These are phyloP conservation scores for Muntiacus reevesi DNA, from an alignment of 2,113 vertebrate species.

Conservation along the genomic window DNA sequence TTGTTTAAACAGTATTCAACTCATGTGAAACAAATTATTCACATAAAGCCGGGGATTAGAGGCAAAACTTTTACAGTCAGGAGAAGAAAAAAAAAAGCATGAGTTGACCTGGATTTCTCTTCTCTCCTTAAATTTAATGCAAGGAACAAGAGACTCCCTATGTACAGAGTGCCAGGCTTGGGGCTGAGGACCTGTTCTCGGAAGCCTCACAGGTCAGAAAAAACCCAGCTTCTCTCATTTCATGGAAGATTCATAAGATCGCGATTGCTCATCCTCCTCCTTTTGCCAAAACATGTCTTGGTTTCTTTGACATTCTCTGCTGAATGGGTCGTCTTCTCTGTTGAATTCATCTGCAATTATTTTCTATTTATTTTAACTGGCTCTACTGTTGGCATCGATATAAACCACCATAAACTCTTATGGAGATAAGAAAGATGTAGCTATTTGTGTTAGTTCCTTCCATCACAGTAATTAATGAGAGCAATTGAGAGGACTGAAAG, in stretches of 20 bases:
- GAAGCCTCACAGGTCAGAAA: neutral
- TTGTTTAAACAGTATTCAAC: neutral
- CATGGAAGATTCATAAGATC: accelerated
- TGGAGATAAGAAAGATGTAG: neutral
- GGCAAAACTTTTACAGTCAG: neutral
- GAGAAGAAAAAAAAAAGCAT: neutral
- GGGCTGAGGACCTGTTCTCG: accelerated
- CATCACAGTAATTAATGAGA: neutral
- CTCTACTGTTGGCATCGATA: neutral
- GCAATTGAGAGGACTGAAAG: neutral
- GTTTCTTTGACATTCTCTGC: neutral
- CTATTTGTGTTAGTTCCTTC: neutral
- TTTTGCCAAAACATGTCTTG: neutral
- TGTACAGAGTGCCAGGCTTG: accelerated
- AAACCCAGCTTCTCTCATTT: neutral
- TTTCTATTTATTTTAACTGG: neutral
- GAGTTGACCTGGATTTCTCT: neutral
- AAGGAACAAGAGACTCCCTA: too few species aligned
- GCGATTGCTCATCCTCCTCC: accelerated
- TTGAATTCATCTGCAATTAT: neutral
- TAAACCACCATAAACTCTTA: neutral
- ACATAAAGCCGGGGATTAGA: neutral
- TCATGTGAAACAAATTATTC: constrained; percentile 19
- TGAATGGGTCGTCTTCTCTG: neutral
- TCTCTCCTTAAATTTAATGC: neutral